Conservation (phyloP, 2,113 vertebrate species). For the Lagopus leucura region DNA sequence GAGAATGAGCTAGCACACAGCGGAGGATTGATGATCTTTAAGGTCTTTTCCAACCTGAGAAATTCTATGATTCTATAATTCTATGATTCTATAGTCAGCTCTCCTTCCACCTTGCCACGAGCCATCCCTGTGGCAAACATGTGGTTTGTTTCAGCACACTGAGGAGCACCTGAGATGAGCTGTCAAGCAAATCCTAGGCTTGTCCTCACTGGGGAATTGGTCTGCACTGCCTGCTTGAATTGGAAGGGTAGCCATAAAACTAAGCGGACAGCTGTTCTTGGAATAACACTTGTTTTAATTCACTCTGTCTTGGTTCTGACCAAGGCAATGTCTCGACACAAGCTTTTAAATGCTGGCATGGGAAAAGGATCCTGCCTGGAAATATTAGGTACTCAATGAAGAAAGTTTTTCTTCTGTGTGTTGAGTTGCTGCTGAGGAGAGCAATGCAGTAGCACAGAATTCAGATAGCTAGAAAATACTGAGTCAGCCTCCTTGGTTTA, state of each 20-base stretch:
- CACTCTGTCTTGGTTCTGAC: not conserved
- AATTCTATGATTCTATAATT: no score
- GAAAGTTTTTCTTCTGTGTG: not conserved
- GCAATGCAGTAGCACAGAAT: not conserved
- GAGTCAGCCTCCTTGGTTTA: not conserved
- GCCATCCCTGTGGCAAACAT: not conserved
- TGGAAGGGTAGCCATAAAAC: not conserved
- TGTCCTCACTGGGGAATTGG: not conserved
- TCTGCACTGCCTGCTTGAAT: fast-evolving
- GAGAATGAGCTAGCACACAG: not conserved
- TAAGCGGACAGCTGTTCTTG: not conserved
- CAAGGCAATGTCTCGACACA: not conserved
- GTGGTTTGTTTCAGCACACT: not conserved
- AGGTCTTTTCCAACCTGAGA: no score
- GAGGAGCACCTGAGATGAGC: not conserved
- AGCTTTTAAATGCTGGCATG: not conserved
- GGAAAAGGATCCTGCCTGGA: not conserved
- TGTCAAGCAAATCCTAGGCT: not conserved
- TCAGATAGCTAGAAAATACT: not conserved
- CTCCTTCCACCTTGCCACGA: not conserved
- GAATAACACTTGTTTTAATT: not conserved
- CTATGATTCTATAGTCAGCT: not conserved
- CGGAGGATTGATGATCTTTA: no score
- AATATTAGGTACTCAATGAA: not conserved
- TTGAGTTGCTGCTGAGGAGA: not conserved